Conservation (phyloP, 2,797 vertebrate species). For the Semaprochilodus insignis region DNA sequence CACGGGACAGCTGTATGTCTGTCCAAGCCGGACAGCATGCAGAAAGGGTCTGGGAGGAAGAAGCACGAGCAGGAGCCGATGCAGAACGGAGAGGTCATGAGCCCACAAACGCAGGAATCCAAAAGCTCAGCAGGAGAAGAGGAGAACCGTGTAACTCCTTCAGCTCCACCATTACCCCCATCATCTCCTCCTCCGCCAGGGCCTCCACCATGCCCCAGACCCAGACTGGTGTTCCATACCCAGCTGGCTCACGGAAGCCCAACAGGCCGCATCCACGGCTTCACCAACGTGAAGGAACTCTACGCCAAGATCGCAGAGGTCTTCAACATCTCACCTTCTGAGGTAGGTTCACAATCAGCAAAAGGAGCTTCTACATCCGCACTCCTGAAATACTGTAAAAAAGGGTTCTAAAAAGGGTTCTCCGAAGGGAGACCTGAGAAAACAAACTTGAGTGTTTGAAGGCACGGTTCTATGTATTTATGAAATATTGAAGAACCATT, state of each 20-base stretch:
- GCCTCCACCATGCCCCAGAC: conserved; percentile 76
- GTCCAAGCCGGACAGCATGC: conserved; percentile 63
- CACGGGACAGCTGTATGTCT: conserved; percentile 42
- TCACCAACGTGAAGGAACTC: conserved; percentile 96
- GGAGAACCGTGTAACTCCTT: conserved; percentile 57
- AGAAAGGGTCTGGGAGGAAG: conserved; percentile 68
- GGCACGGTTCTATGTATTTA: too few relatives aligned
- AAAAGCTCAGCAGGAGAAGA: conserved; percentile 65
- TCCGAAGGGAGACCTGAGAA: too few relatives aligned
- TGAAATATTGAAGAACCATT: too few relatives aligned
- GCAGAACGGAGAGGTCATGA: conserved; percentile 86
- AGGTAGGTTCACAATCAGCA: conserved; percentile 78
- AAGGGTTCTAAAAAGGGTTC: too few relatives aligned
- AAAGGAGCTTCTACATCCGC: too few relatives aligned
- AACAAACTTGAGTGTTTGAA: too few relatives aligned
- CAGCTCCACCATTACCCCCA: conserved; percentile 64
- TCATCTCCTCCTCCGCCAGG: conserved; percentile 71
- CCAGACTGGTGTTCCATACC: conserved; percentile 93
- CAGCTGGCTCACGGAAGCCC: conserved; percentile 96
- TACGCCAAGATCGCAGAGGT: conserved; percentile 96
- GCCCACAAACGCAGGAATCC: conserved; percentile 67
- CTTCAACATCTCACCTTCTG: conserved; percentile 91
- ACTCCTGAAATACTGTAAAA: too few relatives aligned
- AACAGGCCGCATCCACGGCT: conserved; percentile 92
- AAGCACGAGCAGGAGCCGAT: conserved; percentile 75